phyloP scores from a whole-genome alignment of 2,113 vertebrate genomes.

The Indicator indicator region DNA sequence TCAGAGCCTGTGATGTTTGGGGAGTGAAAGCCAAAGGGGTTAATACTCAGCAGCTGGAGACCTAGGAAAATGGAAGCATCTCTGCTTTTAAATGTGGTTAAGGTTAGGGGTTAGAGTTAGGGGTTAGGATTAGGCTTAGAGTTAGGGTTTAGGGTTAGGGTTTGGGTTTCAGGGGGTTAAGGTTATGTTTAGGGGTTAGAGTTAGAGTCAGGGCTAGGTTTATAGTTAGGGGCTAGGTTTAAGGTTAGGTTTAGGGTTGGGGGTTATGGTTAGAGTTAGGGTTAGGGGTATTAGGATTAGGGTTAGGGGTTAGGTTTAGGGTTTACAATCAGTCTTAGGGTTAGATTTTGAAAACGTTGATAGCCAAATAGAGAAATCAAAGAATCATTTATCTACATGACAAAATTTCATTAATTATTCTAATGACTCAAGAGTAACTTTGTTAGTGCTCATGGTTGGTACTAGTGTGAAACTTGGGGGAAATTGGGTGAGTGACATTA shows the following conservation, averaged over 20 bases:
- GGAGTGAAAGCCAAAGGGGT: neutral
- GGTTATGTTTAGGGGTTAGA: too few species aligned
- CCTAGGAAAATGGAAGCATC: neutral
- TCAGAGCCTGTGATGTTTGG: neutral
- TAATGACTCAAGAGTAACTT: neutral
- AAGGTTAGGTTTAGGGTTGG: too few species aligned
- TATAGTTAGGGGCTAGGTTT: too few species aligned
- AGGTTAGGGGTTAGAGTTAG: too few species aligned
- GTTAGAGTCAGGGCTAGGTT: too few species aligned
- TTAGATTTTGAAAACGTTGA: neutral
- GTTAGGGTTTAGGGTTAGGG: too few species aligned
- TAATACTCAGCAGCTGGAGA: neutral
- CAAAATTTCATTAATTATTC: neutral
- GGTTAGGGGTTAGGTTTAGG: too few species aligned
- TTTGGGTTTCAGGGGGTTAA: too few species aligned
- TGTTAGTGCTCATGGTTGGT: neutral
- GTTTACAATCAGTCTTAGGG: too few species aligned
- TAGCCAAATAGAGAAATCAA: fast-evolving
- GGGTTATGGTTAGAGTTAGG: too few species aligned
- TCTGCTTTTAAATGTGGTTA: neutral
- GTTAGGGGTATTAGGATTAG: too few species aligned
- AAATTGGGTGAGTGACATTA: neutral
- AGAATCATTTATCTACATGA: neutral
- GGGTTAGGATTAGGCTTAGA: too few species aligned
- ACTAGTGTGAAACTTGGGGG: neutral